These are phyloP conservation scores for Aphaenogaster rudis DNA, from an alignment of 1,140 invertebrate species.

Conservation along the genomic window DNA sequence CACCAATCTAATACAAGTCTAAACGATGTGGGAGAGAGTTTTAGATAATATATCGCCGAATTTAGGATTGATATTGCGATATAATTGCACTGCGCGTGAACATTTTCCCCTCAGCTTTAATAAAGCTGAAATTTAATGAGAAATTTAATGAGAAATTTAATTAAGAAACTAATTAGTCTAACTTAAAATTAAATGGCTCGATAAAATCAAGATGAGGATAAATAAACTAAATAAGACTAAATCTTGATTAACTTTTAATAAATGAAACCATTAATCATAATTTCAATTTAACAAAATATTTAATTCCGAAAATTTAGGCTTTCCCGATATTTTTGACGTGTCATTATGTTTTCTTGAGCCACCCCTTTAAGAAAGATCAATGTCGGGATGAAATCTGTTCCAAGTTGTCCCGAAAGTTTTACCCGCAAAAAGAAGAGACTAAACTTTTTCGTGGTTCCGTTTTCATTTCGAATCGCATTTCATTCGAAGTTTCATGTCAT, in stretches of 20 bases:
- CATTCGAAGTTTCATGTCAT: slow-evolving; percentile 36
- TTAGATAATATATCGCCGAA: too few relatives aligned
- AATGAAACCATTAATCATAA: neutral
- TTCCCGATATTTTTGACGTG: neutral
- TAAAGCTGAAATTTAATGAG: slow-evolving; percentile 15
- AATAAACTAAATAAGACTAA: neutral
- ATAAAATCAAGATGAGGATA: neutral
- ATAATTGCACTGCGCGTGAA: neutral
- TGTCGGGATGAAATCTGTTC: slow-evolving; percentile 24
- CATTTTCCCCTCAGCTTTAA: neutral
- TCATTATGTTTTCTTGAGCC: neutral
- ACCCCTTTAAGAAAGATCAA: slow-evolving; percentile 21
- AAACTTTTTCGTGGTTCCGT: slow-evolving; percentile 34
- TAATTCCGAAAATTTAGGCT: neutral
- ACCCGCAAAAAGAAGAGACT: slow-evolving; percentile 10
- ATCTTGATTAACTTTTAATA: slow-evolving; percentile 14
- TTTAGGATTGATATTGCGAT: neutral
- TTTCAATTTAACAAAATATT: neutral
- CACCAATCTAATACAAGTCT: neutral
- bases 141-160: neutral
- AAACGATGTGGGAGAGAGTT: neutral
- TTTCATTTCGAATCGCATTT: slow-evolving; percentile 19
- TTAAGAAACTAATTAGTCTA: slow-evolving; percentile 23
- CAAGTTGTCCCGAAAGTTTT: slow-evolving; percentile 23
- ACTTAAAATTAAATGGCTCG: neutral